phyloP scores from a whole-genome alignment of 2,888 invertebrate species.

The Punctoribates punctum region DNA sequence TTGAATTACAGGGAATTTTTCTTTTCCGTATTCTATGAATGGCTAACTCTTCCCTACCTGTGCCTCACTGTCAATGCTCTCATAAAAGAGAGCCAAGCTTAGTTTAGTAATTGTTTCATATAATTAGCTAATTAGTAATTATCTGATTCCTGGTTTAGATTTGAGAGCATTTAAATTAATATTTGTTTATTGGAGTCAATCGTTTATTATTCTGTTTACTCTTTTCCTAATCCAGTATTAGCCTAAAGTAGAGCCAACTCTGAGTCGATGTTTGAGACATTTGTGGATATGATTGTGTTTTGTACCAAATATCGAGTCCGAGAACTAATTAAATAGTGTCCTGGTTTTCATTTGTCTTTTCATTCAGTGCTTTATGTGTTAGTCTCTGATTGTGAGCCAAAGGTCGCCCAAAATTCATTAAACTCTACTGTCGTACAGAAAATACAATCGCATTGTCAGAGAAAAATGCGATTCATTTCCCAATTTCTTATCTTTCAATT shows the following conservation, averaged over 20 bases:
- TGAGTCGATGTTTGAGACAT: background rate
- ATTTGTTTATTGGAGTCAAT: too few relatives aligned
- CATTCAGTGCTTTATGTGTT: background rate
- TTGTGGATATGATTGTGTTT: too few relatives aligned
- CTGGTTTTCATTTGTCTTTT: background rate
- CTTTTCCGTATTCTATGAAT: background rate
- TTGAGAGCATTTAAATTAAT: too few relatives aligned
- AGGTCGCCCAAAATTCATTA: background rate
- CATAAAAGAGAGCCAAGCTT: background rate
- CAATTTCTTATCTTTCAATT: background rate
- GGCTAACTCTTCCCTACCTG: too few relatives aligned
- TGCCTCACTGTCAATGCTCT: background rate
- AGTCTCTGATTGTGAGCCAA: background rate
- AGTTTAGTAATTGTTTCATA: background rate
- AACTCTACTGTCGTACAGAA: background rate
- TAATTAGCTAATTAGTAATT: background rate
- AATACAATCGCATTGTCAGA: background rate
- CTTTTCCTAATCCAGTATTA: too few relatives aligned
- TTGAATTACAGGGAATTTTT: background rate
- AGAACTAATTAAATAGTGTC: constrained; percentile 2
- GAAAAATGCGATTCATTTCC: background rate
- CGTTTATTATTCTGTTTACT: too few relatives aligned
- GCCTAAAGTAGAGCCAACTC: too few relatives aligned
- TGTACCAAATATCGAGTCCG: background rate
- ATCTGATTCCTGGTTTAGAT: background rate